phyloP scores from a whole-genome alignment of 2,113 vertebrate species.

The Junco hyemalis region DNA sequence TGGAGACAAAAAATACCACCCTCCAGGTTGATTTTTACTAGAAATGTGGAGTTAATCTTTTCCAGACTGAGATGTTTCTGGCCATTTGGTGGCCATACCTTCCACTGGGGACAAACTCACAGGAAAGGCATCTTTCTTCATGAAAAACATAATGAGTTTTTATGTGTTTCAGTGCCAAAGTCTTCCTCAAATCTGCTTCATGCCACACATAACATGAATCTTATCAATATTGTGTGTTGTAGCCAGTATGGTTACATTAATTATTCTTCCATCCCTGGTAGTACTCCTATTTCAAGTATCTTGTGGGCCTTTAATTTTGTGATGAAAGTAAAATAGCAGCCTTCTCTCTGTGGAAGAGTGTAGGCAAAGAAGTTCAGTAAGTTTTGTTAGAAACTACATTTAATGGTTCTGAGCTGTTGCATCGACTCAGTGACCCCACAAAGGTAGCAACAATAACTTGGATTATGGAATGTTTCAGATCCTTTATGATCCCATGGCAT shows the following conservation, averaged over 20 bases:
- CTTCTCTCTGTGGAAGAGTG: neutral
- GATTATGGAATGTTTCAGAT: neutral
- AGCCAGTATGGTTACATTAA: neutral
- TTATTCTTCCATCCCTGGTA: rapidly evolving
- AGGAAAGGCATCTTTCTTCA: neutral
- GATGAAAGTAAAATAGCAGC: neutral
- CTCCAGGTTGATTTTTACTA: neutral
- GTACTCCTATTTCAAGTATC: neutral
- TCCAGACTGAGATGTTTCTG: neutral
- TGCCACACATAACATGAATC: neutral
- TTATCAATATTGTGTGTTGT: neutral
- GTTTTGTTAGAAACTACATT: neutral
- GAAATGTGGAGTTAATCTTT: neutral
- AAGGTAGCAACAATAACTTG: neutral
- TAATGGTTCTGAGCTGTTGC: neutral
- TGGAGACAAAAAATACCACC: neutral
- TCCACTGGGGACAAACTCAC: neutral
- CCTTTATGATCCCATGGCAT: neutral
- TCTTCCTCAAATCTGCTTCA: neutral
- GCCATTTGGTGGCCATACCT: neutral
- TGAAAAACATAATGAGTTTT: neutral
- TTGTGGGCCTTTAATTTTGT: neutral
- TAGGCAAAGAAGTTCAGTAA: neutral
- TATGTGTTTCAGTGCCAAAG: neutral
- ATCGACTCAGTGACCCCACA: rapidly evolving